Evolutionary conservation across 1,140 invertebrate species (phyloP).

Genomic region (Heterodera schachtii): DNA sequence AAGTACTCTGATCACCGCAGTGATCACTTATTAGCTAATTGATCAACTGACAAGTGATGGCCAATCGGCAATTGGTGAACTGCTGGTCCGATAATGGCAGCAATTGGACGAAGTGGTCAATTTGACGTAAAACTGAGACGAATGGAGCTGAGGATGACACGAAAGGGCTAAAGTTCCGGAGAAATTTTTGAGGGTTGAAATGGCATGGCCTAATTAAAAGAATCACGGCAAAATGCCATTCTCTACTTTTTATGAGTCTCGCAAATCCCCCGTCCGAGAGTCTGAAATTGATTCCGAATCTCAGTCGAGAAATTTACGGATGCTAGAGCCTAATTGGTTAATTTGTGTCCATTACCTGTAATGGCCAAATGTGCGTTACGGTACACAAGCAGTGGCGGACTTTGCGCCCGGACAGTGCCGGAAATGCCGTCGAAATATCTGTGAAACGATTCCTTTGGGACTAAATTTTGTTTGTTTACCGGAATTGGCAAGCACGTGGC

Average conservation of each 20-base stretch:
- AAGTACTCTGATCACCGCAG: neutral
- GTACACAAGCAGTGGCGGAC: conserved; percentile 62
- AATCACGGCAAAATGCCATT: too few relatives aligned
- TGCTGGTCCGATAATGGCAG: conserved; percentile 34
- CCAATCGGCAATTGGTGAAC: conserved; percentile 36
- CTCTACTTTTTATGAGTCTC: too few relatives aligned
- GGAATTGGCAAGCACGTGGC: neutral
- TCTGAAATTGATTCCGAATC: too few relatives aligned
- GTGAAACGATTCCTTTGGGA: conserved; percentile 7
- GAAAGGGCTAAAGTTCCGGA: conserved; percentile 6
- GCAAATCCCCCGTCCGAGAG: too few relatives aligned
- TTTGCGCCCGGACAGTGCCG: conserved; percentile 66
- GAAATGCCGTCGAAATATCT: conserved; percentile 67
- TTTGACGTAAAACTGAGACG: conserved; percentile 42
- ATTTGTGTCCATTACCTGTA: conserved; percentile 1
- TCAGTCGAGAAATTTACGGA: too few relatives aligned
- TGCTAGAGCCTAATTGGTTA: too few relatives aligned
- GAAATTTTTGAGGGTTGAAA: neutral
- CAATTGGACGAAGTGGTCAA: conserved; percentile 21
- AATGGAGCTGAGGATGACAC: conserved; percentile 20
- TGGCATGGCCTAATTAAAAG: neutral
- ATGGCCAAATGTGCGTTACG: conserved; percentile 47
- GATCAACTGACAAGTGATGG: conserved; percentile 28
- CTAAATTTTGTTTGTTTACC: conserved; percentile 5
- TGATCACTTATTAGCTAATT: neutral